Percentiles rank a stretch among this genome's conserved stretches.
Conservation (phyloP, 2,888 invertebrate species). For the Lysandra bellargus region DNA sequence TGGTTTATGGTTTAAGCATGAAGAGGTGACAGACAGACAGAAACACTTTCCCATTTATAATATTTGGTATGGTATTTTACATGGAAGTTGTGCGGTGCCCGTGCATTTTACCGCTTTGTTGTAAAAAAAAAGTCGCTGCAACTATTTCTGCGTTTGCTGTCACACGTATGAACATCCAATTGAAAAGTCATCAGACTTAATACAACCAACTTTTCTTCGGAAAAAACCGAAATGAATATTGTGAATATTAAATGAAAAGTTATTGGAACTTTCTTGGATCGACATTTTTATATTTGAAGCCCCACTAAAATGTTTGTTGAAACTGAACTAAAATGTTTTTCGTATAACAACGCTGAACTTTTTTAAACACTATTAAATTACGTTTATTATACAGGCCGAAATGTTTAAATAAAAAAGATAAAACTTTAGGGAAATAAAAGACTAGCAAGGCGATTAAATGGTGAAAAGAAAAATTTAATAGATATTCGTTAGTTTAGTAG, state of each 20-base stretch:
- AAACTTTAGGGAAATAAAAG: too few relatives aligned
- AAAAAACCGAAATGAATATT: neutral
- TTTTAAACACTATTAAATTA: too few relatives aligned
- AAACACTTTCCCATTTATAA: too few relatives aligned
- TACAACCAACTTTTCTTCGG: constrained; percentile 13
- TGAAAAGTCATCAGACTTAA: neutral
- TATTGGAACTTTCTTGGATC: neutral
- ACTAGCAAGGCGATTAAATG: too few relatives aligned
- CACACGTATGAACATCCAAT: neutral
- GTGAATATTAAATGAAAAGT: constrained; percentile 9
- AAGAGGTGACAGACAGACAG: too few relatives aligned
- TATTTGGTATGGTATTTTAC: too few relatives aligned
- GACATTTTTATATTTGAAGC: neutral
- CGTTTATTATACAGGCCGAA: too few relatives aligned
- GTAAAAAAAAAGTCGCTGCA: neutral
- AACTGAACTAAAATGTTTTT: neutral
- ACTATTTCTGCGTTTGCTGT: neutral
- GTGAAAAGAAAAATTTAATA: too few relatives aligned
- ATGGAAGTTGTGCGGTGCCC: neutral
- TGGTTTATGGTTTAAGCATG: too few relatives aligned
- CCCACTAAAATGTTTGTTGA: neutral
- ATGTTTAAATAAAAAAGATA: too few relatives aligned
- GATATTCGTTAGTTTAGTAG: too few relatives aligned
- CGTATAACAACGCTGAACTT: neutral
- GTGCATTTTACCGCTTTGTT: neutral